Evolutionary conservation across 2,113 vertebrate species (phyloP), one percentile per base, ranked within the genome.

Genomic region (Hyla sarda): DNA sequence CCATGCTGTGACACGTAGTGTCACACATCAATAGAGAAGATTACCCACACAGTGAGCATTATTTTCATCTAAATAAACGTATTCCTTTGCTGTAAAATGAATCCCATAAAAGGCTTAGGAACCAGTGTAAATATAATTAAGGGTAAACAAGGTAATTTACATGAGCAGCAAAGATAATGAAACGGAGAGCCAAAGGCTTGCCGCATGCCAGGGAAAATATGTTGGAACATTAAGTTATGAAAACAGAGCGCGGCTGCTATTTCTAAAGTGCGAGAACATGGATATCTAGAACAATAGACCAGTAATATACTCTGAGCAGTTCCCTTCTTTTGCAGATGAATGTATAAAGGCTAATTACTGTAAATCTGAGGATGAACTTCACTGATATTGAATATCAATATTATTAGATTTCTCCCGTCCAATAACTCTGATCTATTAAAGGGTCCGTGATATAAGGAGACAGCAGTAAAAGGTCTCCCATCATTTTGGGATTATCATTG

Each of bases 151-250:
- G 81, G 67, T 83, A 73, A 83, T 72, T 73, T 73, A 58, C 67
- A 73, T 21, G 19, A 47, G 82, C 48, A 25, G 30, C 9, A 37
- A 54, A 54, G 48, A 83, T 56, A 83, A 83, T 83, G 67, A 72
- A 73, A 83, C 7, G 1, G 11, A n/a, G 47, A 56, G 81, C 81
- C 81, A 82, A 82, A 34, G 32, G n/a, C 28, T 48, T 45, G 32
- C n/a, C 21, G 19, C 10, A 7, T 83, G 82, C 82, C 82, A 83
- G 30, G 47, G 32, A 73, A 73, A 83, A 83, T 83, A 72, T 48
- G 67, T 50, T 83, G 67, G 79, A 82, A 82, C 41, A 82, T 82
- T 83, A 72, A 83, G 82, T 54, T 83, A 72, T 73, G 50, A 73
- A 73, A 83, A 83, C 21, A 52, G 30, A 83, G 54, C 34, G 16